Base-by-base conservation (phyloP, 2,888 invertebrate genomes). In the Branchellion lobata region DNA sequence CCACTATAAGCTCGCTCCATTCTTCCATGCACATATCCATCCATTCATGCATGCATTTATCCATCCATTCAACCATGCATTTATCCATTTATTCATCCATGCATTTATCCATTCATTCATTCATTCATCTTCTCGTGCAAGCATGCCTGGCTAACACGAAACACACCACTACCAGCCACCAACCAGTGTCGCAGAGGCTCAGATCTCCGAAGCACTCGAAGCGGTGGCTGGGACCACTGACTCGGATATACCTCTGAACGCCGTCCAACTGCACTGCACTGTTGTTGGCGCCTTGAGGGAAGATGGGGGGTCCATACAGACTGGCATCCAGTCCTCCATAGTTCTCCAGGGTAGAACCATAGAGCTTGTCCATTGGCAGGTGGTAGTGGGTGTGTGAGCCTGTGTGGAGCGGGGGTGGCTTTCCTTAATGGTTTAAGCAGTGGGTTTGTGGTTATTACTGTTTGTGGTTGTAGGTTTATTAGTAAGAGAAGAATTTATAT, bases 161-260 rank as follows among this genome's bases (percentile, higher is more conserved):
- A n/a, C n/a, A n/a, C n/a, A n/a, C n/a, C n/a, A n/a, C n/a, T n/a
- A n/a, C n/a, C n/a, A n/a, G n/a, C n/a, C n/a, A 79, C 76, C 69
- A 33, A 83, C 87, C 87, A 51, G 83, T 81, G 0, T 83, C 81
- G 77, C 87, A 87, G 24, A 83, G 83, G 36, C 83, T 83, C 47
- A 87, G 84, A 81, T 87, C 85, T 18, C 86, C 86, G 78, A 87
- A 84, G 80, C 87, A 87, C 82, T 86, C 86, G 57, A 82, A 79
- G 68, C 86, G 81, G 78, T 87, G 86, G 27, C 85, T 84, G 3
- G 85, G 84, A 11, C 86, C 86, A 40, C 84, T 84, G 68, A 87
- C 86, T 27, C 68, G 83, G 34, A 86, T 79, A 77, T 83, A 85
- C 78, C 85, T 84, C 0, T 81, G 73, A 8, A 82, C 79, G 1